phyloP scores from a whole-genome alignment of 2,888 invertebrate species.

The Agonopterix arenella region DNA sequence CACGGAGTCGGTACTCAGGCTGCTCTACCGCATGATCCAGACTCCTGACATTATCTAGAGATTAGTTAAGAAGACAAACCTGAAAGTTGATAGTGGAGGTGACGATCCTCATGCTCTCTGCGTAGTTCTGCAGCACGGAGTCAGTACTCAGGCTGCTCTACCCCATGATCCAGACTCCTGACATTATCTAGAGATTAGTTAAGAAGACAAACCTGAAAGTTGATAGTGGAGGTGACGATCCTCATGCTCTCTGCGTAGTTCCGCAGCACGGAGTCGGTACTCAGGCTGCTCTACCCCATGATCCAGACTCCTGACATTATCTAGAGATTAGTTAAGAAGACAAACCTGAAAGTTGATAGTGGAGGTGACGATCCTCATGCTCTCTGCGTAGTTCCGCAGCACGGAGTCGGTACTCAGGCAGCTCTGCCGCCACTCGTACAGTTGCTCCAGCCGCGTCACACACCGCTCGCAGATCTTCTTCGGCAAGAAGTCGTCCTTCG shows the following conservation, averaged over 20 bases:
- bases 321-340: neutral
- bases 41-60: neutral
- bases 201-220: slow-evolving; percentile 75
- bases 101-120: neutral
- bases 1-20: slow-evolving; percentile 79
- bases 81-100: too few species aligned
- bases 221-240: slow-evolving; percentile 78
- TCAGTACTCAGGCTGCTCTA: slow-evolving; percentile 72
- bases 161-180: too few species aligned
- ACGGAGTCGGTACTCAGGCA: slow-evolving; percentile 81
- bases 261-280: slow-evolving; percentile 80
- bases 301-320: too few species aligned
- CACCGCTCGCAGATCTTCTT: slow-evolving; percentile 85
- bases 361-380: slow-evolving; percentile 80
- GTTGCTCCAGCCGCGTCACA: slow-evolving; percentile 79
- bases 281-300: slow-evolving; percentile 78
- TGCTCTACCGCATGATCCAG: too few species aligned
- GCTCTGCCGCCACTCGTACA: slow-evolving; percentile 82
- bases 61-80: neutral
- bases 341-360: slow-evolving; percentile 82
- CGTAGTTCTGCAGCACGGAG: slow-evolving; percentile 77
- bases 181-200: neutral
- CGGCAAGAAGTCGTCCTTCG: slow-evolving; percentile 83
- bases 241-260: slow-evolving; percentile 35
- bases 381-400: slow-evolving; percentile 81